A percentile compares a stretch with the other conserved stretches of the same genome.
Evolutionary conservation across 1,140 invertebrate genomes (phyloP).

Genomic region (Melitaea cinxia): DNA sequence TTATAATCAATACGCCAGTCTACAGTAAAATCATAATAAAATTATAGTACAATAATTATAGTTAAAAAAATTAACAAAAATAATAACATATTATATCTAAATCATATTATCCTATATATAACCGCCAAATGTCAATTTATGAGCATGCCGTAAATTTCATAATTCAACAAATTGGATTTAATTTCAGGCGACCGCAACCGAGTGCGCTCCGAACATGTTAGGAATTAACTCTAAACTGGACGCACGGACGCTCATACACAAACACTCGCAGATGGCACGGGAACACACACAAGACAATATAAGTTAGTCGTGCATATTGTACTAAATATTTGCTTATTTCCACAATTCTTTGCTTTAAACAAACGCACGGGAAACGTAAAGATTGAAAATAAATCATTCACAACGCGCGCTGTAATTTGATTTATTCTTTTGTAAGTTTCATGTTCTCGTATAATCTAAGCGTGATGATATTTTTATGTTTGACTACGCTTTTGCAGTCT

Average conservation of each 20-base stretch:
- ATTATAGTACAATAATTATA: too few species aligned
- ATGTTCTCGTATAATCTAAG: too few species aligned
- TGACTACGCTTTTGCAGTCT: too few species aligned
- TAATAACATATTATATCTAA: too few species aligned
- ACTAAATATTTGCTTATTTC: background rate
- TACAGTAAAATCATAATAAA: too few species aligned
- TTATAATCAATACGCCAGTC: too few species aligned
- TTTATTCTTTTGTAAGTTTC: too few species aligned
- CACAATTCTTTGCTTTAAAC: background rate
- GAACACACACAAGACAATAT: background rate
- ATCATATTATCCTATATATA: background rate
- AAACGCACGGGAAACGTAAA: background rate
- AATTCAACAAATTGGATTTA: slow-evolving; percentile 1
- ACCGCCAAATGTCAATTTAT: background rate
- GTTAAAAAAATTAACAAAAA: too few species aligned
- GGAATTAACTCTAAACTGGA: slow-evolving; percentile 1
- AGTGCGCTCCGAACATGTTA: background rate
- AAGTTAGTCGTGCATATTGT: slow-evolving; percentile 2
- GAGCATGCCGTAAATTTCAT: background rate
- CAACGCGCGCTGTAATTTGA: too few species aligned
- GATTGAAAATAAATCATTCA: too few species aligned
- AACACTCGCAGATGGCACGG: background rate
- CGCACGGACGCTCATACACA: background rate
- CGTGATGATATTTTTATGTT: too few species aligned
- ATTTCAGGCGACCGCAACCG: slow-evolving; percentile 1